Base-by-base conservation (phyloP, 2,797 vertebrate genomes). In the Phyllotis vaccarum region DNA sequence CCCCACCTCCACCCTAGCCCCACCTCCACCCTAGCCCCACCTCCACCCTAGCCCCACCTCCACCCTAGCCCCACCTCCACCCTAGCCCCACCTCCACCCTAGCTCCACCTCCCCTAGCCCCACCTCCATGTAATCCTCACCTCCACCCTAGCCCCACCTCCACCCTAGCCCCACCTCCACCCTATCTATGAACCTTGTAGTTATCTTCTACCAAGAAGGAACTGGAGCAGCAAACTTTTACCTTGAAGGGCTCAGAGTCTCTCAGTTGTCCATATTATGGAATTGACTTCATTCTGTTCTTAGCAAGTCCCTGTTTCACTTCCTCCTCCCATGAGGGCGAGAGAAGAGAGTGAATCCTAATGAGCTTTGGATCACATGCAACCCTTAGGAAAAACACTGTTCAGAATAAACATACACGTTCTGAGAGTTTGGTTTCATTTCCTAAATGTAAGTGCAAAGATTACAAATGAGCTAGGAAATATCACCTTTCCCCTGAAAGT, bases 401-500 rank as follows among this genome's bases (percentile, higher is more conserved):
- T 93, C 78, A 86, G 49, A 76, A 93, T 70, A 93, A 93, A 89
- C 3, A 37, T 27, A 80, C 70, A 88, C 37, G 14, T 52, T 95
- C 89, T 60, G 43, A 95, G 49, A 40, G 12, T 91, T 91, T 17
- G 58, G 80, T 87, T 89, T 93, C 49, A 49, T 58, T 94, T 91
- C 46, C 68, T 49, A 37, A 80, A 94, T 37, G 37, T 52, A 66
- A 91, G 27, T 93, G 78, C 56, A 85, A 92, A 74, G 31, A 12
- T 79, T 93, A 62, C 74, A 85, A 86, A 96, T 27, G 31, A 86
- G 82, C 76, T 74, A 92, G 46, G 72, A 94, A 97, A 86, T 80
- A 49, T 3, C 56, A 87, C 58, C 46, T 93, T 60, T 56, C 66
- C 29, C 17, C 90, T 94, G 82, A 96, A 96, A 96, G 91, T 16